A percentile compares a stretch with the other conserved stretches of the same genome.
phyloP scores from a whole-genome alignment of 2,797 vertebrate genomes.

The Pangasius sanitwongsei region DNA sequence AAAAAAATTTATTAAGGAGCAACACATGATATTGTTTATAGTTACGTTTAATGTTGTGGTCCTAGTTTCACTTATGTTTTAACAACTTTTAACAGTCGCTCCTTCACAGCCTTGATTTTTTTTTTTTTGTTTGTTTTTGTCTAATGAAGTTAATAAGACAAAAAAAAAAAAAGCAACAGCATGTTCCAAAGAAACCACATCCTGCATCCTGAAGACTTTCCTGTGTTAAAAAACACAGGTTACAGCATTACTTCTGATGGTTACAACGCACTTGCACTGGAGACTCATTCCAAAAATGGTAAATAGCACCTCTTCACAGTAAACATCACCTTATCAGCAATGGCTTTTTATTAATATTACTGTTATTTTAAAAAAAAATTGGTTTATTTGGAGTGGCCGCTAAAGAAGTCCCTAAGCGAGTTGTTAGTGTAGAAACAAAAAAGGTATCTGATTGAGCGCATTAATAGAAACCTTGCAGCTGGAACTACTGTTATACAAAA shows the following conservation, averaged over 20 bases:
- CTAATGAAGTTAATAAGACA: not conserved
- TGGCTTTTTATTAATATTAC: not conserved
- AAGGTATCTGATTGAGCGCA: not conserved
- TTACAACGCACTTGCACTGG: not conserved
- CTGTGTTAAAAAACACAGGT: no score
- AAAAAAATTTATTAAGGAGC: not conserved
- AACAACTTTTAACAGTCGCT: not conserved
- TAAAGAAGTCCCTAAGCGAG: not conserved
- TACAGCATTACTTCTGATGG: no score
- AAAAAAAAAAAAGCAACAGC: not conserved
- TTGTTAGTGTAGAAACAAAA: not conserved
- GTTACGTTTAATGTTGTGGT: not conserved
- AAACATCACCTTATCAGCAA: not conserved
- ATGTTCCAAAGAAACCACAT: not conserved
- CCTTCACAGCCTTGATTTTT: not conserved
- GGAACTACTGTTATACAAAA: not conserved
- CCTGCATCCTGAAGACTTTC: not conserved
- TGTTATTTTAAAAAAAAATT: not conserved
- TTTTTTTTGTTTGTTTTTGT: not conserved
- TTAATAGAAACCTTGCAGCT: constrained; percentile 9
- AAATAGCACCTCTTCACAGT: not conserved
- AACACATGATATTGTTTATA: not conserved
- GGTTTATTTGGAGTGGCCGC: not conserved
- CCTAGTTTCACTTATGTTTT: not conserved
- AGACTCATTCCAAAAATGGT: not conserved